Conservation (phyloP, 2,113 vertebrate genomes). For the Coreoperca whiteheadi region DNA sequence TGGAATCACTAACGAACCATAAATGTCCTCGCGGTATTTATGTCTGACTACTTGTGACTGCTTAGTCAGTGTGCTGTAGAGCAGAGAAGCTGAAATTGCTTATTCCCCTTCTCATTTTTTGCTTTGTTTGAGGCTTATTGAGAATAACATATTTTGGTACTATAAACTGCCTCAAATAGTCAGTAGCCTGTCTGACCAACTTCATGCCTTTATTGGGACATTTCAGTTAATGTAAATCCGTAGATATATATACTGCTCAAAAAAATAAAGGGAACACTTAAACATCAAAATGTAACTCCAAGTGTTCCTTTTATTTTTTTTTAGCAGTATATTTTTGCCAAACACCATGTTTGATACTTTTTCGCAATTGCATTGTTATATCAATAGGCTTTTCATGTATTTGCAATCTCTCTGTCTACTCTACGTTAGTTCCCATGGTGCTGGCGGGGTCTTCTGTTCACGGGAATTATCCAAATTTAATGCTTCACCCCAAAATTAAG, state of each 20-base stretch:
- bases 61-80: slow-evolving; percentile 34
- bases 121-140: slow-evolving; percentile 11
- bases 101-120: neutral
- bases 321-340: too few species aligned
- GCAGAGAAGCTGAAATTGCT: slow-evolving; percentile 25
- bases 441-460: too few species aligned
- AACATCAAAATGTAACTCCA: too few species aligned
- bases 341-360: neutral
- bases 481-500: too few species aligned
- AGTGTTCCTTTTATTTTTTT: too few species aligned
- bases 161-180: neutral
- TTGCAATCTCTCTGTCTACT: too few species aligned
- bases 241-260: too few species aligned
- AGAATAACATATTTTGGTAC: neutral
- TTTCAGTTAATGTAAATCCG: neutral
- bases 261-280: too few species aligned
- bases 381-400: neutral
- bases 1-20: slow-evolving; percentile 45
- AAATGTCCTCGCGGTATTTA: slow-evolving; percentile 42
- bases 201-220: neutral
- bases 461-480: too few species aligned
- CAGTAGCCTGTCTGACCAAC: neutral
- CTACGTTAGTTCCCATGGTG: too few species aligned
- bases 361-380: neutral
- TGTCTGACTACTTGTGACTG: slow-evolving; percentile 39